Evolutionary conservation across 1,140 invertebrate species (phyloP).

Genomic region (Chironomus striatipennis): DNA sequence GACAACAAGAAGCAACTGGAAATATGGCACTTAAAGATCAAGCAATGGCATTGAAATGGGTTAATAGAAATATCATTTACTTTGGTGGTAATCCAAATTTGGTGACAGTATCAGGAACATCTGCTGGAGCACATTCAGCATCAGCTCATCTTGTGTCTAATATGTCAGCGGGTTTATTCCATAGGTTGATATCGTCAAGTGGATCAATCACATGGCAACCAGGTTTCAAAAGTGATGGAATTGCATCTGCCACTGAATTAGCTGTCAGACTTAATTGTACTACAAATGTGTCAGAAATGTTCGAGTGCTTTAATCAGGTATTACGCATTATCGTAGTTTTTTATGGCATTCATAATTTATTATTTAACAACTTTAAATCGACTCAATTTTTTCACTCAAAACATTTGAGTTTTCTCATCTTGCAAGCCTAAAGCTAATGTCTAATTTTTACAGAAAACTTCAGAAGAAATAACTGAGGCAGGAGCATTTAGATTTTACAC

Average conservation of each 20-base stretch:
- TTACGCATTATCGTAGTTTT: too few relatives aligned
- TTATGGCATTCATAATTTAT: too few relatives aligned
- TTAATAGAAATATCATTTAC: conserved; percentile 43
- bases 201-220: conserved; percentile 28
- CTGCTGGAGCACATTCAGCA: conserved; percentile 41
- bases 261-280: not conserved
- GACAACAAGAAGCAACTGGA: conserved; percentile 36
- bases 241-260: not conserved
- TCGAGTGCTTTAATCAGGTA: not conserved
- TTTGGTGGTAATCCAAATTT: conserved; percentile 50
- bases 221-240: not conserved
- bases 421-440: too few relatives aligned
- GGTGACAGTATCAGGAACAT: conserved; percentile 46
- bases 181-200: conserved; percentile 42
- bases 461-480: not conserved
- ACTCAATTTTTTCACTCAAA: too few relatives aligned
- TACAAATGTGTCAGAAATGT: not conserved
- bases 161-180: conserved; percentile 45
- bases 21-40: conserved; percentile 32
- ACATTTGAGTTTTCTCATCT: too few relatives aligned
- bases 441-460: not conserved
- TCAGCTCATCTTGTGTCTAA: conserved; percentile 41
- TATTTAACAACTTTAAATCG: too few relatives aligned
- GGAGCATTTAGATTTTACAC: not conserved
- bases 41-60: conserved; percentile 40